A percentile compares a stretch with the other conserved stretches of the same genome.
These are phyloP conservation scores for Anas bahamensis DNA, from an alignment of 2,797 vertebrate genomes.

Conservation along the genomic window DNA sequence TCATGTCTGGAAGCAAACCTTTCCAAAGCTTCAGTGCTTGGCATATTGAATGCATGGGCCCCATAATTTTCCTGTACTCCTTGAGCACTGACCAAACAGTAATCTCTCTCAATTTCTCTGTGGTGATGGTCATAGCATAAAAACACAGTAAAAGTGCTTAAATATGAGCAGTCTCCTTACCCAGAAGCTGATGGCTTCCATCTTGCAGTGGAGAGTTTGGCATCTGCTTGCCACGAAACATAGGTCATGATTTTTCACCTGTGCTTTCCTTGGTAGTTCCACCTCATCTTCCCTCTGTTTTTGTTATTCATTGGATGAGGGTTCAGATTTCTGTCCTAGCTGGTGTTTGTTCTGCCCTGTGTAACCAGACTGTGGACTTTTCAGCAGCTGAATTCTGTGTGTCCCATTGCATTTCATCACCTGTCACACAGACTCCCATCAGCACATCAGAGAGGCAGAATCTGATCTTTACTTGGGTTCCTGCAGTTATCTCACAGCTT, in stretches of 20 bases:
- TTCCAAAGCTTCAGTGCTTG: neutral
- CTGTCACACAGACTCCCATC: neutral
- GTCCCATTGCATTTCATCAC: rapidly evolving
- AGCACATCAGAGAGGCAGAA: neutral
- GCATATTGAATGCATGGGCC: neutral
- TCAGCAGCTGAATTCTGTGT: neutral
- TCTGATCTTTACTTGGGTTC: neutral
- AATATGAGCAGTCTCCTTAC: neutral
- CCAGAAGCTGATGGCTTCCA: neutral
- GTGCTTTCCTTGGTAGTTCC: neutral
- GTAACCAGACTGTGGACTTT: neutral
- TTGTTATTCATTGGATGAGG: neutral
- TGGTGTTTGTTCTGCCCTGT: neutral
- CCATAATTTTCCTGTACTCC: neutral
- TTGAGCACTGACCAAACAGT: neutral
- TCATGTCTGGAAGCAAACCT: neutral
- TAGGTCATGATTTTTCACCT: neutral
- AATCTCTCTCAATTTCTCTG: neutral
- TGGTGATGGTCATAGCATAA: neutral
- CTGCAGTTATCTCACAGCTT: neutral
- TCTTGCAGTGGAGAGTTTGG: rapidly evolving
- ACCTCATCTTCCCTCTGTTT: neutral
- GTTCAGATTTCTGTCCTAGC: neutral
- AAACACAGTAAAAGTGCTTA: neutral
- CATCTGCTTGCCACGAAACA: too few relatives aligned